These are phyloP conservation scores for Podilymbus podiceps DNA, from an alignment of 2,113 vertebrate genomes.

Conservation along the genomic window DNA sequence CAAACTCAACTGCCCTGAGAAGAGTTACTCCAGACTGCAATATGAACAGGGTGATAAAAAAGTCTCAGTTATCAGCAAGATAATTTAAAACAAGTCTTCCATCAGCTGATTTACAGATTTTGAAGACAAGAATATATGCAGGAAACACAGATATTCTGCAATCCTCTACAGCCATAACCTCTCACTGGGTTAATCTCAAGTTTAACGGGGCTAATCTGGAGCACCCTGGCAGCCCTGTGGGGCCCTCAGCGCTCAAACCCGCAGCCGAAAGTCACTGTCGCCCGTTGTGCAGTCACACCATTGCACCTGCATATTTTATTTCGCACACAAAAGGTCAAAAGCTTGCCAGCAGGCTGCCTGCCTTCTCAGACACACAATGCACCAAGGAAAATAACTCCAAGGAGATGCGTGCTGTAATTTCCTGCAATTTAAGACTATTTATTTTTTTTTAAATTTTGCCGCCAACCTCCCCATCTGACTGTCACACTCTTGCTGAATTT, in stretches of 20 bases:
- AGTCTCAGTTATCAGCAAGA: not conserved
- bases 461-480: slow-evolving; percentile 40
- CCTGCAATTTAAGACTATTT: slow-evolving; percentile 66
- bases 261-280: not conserved
- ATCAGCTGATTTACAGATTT: not conserved
- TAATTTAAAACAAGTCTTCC: not conserved
- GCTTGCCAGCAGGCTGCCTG: slow-evolving; percentile 42
- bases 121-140: not conserved
- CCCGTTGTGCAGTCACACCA: not conserved
- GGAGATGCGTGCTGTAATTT: slow-evolving; percentile 48
- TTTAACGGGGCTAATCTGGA: not conserved
- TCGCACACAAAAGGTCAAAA: slow-evolving; percentile 25
- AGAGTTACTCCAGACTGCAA: not conserved
- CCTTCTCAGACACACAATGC: slow-evolving; percentile 26
- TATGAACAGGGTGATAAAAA: not conserved
- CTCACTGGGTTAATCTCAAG: not conserved
- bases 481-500: slow-evolving; percentile 50
- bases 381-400: not conserved
- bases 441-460: slow-evolving; percentile 53
- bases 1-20: not conserved
- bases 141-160: not conserved
- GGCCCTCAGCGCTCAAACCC: not conserved
- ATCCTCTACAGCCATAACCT: not conserved
- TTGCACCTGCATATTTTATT: slow-evolving; percentile 41
- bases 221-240: not conserved